Conservation (phyloP, 2,888 invertebrate genomes). For the Heliconius erato region DNA sequence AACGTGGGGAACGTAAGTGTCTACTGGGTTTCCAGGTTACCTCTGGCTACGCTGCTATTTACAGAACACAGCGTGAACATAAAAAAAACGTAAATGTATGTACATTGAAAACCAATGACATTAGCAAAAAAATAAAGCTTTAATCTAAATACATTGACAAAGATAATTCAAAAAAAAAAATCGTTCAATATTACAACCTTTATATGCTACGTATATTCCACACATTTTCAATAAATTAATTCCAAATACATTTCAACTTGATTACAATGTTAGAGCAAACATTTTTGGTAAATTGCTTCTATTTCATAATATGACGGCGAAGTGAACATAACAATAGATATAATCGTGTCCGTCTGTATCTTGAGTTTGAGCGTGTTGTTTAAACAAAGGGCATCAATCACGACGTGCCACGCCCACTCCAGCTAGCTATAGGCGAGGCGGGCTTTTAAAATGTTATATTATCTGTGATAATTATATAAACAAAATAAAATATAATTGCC, state of each 20-base stretch:
- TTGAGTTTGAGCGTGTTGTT: constrained; percentile 63
- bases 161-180: neutral
- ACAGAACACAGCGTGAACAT: no score
- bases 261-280: constrained; percentile 18
- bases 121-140: neutral
- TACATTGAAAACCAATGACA: neutral
- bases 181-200: neutral
- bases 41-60: no score
- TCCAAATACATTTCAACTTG: constrained; percentile 8
- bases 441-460: neutral
- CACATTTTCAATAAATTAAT: neutral
- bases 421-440: constrained; percentile 60
- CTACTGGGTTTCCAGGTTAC: no score
- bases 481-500: neutral
- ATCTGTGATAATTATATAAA: neutral
- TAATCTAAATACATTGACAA: neutral
- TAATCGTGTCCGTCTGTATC: constrained; percentile 40
- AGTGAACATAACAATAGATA: constrained; percentile 30
- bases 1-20: no score
- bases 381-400: constrained; percentile 80
- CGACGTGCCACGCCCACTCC: constrained; percentile 61
- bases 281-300: constrained; percentile 30
- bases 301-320: constrained; percentile 27
- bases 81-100: neutral
- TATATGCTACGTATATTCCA: neutral